Conservation (phyloP, 2,888 invertebrate genomes). For the Camptogramma bilineatum region DNA sequence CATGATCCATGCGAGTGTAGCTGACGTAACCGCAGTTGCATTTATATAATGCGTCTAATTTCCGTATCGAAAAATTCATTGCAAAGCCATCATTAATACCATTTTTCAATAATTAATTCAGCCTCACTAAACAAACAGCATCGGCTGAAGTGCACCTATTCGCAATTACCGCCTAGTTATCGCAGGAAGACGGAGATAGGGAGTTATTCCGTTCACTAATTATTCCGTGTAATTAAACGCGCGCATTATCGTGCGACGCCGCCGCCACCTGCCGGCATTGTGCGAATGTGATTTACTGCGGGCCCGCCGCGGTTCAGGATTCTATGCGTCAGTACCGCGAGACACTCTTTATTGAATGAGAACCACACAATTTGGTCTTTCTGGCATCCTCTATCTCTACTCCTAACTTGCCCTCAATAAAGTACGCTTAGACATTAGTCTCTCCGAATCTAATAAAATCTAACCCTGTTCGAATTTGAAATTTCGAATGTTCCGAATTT, state of each 20-base stretch:
- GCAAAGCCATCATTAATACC: neutral
- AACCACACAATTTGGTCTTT: too few species aligned
- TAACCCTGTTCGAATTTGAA: too few species aligned
- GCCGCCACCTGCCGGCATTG: slow-evolving; percentile 84
- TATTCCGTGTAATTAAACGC: slow-evolving; percentile 86
- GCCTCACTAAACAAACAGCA: slow-evolving; percentile 78
- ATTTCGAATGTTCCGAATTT: too few species aligned
- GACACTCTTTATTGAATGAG: neutral
- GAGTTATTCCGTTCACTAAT: slow-evolving; percentile 86
- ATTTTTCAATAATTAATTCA: slow-evolving; percentile 75
- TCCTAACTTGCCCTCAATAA: too few species aligned
- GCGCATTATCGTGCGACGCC: slow-evolving; percentile 82
- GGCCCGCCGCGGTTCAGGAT: slow-evolving; percentile 69
- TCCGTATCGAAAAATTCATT: neutral
- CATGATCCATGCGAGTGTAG: too few species aligned
- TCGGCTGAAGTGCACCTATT: slow-evolving; percentile 73
- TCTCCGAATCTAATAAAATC: too few species aligned
- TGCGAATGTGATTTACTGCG: slow-evolving; percentile 83
- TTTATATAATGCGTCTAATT: too few species aligned
- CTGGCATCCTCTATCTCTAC: too few species aligned
- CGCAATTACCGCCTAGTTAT: slow-evolving; percentile 85
- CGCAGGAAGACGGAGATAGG: slow-evolving; percentile 85
- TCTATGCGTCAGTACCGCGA: neutral
- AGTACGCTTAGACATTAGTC: too few species aligned
- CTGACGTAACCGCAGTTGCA: too few species aligned